Evolutionary conservation across 2,888 invertebrate genomes (phyloP).

Genomic region (Scaptomyza parva): DNA sequence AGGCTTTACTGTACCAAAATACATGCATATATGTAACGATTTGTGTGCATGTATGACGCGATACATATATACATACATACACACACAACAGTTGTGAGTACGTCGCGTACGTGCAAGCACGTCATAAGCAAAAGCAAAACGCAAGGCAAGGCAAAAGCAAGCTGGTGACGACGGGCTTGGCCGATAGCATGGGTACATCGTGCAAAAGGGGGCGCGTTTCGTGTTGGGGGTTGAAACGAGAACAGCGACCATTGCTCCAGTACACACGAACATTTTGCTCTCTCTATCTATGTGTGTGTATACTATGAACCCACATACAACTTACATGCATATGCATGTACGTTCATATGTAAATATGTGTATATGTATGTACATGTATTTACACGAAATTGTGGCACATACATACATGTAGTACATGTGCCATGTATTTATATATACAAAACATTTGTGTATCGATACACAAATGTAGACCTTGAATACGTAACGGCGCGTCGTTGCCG

Average conservation of each 20-base stretch:
- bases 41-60: constrained; percentile 45
- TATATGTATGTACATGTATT: constrained; percentile 39
- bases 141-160: constrained; percentile 60
- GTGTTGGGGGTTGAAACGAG: constrained; percentile 68
- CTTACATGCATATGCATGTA: constrained; percentile 5
- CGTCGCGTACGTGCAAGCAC: constrained; percentile 71
- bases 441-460: constrained; percentile 66
- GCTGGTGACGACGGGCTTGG: constrained; percentile 44
- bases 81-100: constrained; percentile 56
- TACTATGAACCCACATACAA: constrained; percentile 36
- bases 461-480: constrained; percentile 77
- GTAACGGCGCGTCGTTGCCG: constrained; percentile 48
- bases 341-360: constrained; percentile 10
- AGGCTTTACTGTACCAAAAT: constrained; percentile 21
- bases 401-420: constrained; percentile 17
- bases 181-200: constrained; percentile 39
- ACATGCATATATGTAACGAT: constrained; percentile 4
- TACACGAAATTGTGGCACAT: constrained; percentile 45
- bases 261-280: constrained; percentile 37
- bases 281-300: constrained; percentile 42
- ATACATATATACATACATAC: constrained; percentile 28
- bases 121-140: constrained; percentile 70
- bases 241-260: constrained; percentile 56
- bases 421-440: constrained; percentile 11
- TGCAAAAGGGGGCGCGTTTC: constrained; percentile 66